Percentiles rank a stretch among this genome's conserved stretches.
phyloP scores from a whole-genome alignment of 2,797 vertebrate genomes.

The Acropternis orthonyx region DNA sequence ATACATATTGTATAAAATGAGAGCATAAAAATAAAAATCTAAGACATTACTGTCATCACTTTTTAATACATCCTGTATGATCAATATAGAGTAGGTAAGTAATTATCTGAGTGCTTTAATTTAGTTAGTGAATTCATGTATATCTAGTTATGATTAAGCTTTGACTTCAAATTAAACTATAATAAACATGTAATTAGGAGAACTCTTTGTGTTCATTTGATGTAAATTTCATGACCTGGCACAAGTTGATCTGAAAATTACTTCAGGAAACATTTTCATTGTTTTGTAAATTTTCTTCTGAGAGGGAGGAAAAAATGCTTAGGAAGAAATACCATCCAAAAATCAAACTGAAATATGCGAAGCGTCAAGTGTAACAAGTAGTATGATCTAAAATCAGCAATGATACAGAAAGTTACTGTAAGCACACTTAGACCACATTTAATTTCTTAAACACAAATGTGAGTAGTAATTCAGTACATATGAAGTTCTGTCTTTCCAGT shows the following conservation, averaged over 20 bases:
- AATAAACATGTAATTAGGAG: background rate
- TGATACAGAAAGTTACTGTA: background rate
- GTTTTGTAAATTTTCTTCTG: background rate
- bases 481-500: background rate
- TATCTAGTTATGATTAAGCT: background rate
- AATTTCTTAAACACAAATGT: background rate
- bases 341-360: background rate
- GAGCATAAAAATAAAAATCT: background rate
- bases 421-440: background rate
- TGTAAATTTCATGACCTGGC: background rate
- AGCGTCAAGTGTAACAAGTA: background rate
- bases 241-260: background rate
- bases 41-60: background rate
- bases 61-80: background rate
- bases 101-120: background rate
- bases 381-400: background rate
- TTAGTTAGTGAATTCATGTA: background rate
- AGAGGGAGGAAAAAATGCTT: background rate
- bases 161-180: background rate
- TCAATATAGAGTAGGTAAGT: background rate
- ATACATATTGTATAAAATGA: background rate
- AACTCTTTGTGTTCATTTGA: background rate
- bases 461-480: background rate
- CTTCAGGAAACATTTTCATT: background rate
- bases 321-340: background rate